These are phyloP conservation scores for Aphelenchoides besseyi DNA, from an alignment of 1,140 invertebrate species.

Conservation along the genomic window DNA sequence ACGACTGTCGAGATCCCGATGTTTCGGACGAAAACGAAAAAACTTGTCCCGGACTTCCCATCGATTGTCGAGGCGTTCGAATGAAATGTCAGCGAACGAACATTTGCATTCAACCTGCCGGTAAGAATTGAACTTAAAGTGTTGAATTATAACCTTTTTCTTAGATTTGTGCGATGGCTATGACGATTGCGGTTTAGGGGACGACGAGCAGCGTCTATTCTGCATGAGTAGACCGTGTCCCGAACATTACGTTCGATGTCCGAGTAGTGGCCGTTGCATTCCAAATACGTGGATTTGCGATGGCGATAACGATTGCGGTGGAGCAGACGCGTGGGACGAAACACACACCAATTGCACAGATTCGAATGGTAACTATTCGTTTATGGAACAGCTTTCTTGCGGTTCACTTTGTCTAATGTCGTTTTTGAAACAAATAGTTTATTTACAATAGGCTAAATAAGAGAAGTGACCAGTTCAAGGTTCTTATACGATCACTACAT, in stretches of 20 bases:
- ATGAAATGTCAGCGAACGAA: conserved; percentile 60
- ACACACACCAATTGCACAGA: conserved; percentile 62
- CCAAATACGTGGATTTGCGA: conserved; percentile 62
- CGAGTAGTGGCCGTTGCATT: conserved; percentile 60
- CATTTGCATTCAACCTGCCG: conserved; percentile 55
- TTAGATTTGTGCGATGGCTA: conserved; percentile 61
- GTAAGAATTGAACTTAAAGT: background rate
- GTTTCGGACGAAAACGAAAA: conserved; percentile 57
- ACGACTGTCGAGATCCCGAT: conserved; percentile 58
- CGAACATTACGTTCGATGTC: conserved; percentile 59
- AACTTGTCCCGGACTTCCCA: conserved; percentile 61
- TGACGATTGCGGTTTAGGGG: conserved; percentile 48
- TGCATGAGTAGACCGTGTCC: conserved; percentile 58
- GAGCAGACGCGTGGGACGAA: conserved; percentile 63
- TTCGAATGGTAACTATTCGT: conserved; percentile 42
- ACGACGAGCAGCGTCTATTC: conserved; percentile 59
- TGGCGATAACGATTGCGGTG: conserved; percentile 64
- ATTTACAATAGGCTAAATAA: too few species aligned
- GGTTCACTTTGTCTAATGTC: too few species aligned
- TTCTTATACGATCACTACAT: too few species aligned
- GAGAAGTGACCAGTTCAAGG: too few species aligned
- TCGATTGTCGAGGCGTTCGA: conserved; percentile 60
- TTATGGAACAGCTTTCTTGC: too few species aligned
- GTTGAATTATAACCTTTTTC: too few species aligned
- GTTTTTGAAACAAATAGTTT: too few species aligned